Evolutionary conservation across 2,797 vertebrate genomes (phyloP).

Genomic region (Zalophus californianus): DNA sequence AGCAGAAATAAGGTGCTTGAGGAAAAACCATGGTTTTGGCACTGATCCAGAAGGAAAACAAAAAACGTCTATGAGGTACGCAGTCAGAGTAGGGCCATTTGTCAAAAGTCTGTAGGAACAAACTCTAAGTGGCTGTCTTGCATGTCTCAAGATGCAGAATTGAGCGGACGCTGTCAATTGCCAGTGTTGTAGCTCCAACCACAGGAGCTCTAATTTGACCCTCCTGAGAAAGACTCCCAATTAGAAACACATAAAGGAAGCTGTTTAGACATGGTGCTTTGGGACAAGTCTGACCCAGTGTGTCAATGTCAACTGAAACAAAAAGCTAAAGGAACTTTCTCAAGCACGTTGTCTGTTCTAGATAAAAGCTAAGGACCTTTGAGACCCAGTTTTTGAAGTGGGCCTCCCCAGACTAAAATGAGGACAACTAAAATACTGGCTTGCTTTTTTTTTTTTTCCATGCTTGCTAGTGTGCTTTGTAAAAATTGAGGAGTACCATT

Average conservation of each 20-base stretch:
- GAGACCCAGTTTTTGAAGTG: constrained; percentile 83
- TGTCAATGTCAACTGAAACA: constrained; percentile 83
- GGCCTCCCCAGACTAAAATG: constrained; percentile 69
- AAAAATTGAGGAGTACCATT: background rate
- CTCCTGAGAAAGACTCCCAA: constrained; percentile 73
- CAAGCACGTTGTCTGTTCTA: constrained; percentile 80
- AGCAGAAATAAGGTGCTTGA: constrained; percentile 52
- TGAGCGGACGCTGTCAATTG: constrained; percentile 12
- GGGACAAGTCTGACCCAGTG: constrained; percentile 77
- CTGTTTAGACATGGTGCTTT: constrained; percentile 73
- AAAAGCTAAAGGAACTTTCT: constrained; percentile 83
- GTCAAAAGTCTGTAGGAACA: constrained; percentile 66
- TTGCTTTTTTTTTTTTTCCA: background rate
- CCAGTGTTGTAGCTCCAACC: background rate
- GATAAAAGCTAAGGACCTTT: constrained; percentile 86
- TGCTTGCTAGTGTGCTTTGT: background rate
- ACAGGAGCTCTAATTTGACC: constrained; percentile 72
- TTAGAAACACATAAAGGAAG: constrained; percentile 83
- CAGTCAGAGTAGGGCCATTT: constrained; percentile 57
- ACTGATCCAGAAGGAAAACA: constrained; percentile 64
- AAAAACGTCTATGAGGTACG: constrained; percentile 61
- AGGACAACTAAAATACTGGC: constrained; percentile 55
- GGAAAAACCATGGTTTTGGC: constrained; percentile 41
- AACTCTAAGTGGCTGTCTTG: constrained; percentile 61
- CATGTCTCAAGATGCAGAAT: constrained; percentile 65